Conservation (phyloP, 2,113 vertebrate genomes). For the Plecotus auritus region DNA sequence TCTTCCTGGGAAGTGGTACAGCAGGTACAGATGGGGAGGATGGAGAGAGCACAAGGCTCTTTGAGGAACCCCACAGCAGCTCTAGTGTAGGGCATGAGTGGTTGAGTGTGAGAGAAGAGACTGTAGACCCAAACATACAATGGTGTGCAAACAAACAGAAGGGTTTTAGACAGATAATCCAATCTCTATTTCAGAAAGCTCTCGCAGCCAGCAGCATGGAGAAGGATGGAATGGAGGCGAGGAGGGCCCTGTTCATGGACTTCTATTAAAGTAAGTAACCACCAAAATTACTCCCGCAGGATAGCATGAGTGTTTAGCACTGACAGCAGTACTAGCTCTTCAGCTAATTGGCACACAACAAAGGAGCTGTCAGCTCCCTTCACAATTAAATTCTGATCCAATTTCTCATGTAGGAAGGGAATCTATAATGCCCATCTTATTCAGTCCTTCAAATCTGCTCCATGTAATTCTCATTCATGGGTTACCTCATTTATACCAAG, state of each 20-base stretch:
- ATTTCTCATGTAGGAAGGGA: not conserved
- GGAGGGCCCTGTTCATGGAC: rapidly evolving
- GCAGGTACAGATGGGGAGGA: too few species aligned
- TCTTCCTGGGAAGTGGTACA: not conserved
- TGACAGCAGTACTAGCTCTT: not conserved
- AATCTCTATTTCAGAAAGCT: not conserved
- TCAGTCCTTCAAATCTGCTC: not conserved
- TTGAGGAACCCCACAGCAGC: not conserved
- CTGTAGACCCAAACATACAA: not conserved
- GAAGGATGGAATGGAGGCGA: not conserved
- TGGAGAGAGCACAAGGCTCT: not conserved
- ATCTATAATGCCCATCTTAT: not conserved
- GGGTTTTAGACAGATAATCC: not conserved
- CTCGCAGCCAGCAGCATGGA: not conserved
- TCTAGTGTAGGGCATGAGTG: rapidly evolving
- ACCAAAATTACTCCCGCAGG: not conserved
- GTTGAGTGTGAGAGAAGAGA: not conserved
- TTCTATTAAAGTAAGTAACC: not conserved
- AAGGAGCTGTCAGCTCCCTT: not conserved
- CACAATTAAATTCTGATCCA: not conserved
- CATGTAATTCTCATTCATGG: not conserved
- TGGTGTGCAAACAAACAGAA: not conserved
- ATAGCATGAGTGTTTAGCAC: too few species aligned
- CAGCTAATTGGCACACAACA: not conserved
- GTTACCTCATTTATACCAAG: not conserved